Conservation (phyloP, 2,797 vertebrate genomes). For the Pipistrellus pipistrellus region DNA sequence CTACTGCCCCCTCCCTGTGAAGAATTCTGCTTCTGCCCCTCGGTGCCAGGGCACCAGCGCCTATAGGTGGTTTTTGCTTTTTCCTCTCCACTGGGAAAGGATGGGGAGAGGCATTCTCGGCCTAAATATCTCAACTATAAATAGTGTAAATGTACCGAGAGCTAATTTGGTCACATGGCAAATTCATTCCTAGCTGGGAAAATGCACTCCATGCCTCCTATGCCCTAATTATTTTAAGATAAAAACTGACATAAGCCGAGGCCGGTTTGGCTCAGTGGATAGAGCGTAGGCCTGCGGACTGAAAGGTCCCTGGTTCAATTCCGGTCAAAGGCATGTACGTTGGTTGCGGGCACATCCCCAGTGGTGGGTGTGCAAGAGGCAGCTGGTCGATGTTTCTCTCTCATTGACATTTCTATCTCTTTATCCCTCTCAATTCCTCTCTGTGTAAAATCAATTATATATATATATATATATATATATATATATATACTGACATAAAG, state of each 20-base stretch:
- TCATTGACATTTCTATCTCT: too few species aligned
- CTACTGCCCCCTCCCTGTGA: not conserved
- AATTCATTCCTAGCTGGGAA: conserved; percentile 69
- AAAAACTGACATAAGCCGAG: not conserved
- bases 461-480: too few species aligned
- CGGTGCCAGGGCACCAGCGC: not conserved
- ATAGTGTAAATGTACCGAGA: conserved; percentile 52
- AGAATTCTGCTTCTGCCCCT: not conserved
- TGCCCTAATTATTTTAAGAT: conserved; percentile 6
- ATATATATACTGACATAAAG: not conserved
- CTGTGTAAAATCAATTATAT: too few species aligned
- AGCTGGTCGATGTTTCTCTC: too few species aligned
- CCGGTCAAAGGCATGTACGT: too few species aligned
- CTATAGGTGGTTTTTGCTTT: conserved; percentile 18
- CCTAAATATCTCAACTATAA: conserved; percentile 34
- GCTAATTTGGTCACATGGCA: conserved; percentile 60
- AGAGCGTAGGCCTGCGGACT: too few species aligned
- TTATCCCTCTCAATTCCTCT: too few species aligned
- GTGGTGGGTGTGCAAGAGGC: too few species aligned
- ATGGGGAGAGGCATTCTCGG: conserved; percentile 62
- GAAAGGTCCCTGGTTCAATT: too few species aligned
- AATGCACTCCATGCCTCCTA: not conserved
- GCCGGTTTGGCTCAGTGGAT: too few species aligned
- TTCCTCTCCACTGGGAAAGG: conserved; percentile 60
- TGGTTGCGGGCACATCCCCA: too few species aligned